A percentile compares a stretch with the other conserved stretches of the same genome.
These are phyloP conservation scores for Clarias fuscus DNA, from an alignment of 2,797 vertebrate genomes.

Conservation along the genomic window DNA sequence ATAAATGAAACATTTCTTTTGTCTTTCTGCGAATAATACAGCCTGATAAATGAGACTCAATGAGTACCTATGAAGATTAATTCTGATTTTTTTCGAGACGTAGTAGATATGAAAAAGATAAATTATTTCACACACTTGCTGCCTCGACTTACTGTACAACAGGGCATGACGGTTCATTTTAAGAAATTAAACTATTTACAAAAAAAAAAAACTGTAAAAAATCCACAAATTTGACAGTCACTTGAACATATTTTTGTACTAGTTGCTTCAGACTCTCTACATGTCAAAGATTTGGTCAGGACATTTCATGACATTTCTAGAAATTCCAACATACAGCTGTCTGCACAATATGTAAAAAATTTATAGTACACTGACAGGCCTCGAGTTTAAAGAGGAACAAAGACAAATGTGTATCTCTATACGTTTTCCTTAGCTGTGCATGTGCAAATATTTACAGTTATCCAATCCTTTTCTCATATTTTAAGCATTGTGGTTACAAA, in stretches of 20 bases:
- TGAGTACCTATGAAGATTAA: not conserved
- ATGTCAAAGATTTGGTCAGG: not conserved
- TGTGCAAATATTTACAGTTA: not conserved
- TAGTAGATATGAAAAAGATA: not conserved
- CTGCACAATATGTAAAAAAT: slow-evolving; percentile 2
- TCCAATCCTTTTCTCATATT: not conserved
- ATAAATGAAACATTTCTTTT: not conserved
- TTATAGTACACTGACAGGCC: not conserved
- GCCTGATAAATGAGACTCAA: not conserved
- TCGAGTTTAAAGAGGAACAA: not conserved
- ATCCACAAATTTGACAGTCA: not conserved
- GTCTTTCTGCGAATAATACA: not conserved
- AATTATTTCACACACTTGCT: not conserved
- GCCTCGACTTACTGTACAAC: not conserved
- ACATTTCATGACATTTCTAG: not conserved
- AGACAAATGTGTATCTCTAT: not conserved
- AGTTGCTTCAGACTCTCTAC: not conserved
- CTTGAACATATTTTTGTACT: not conserved
- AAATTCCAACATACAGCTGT: not conserved
- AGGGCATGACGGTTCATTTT: not conserved
- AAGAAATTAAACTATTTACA: not conserved
- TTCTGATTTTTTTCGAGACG: not conserved
- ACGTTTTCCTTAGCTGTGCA: not conserved
- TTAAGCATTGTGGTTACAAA: slow-evolving; percentile 6
- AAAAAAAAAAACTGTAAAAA: not conserved